Evolutionary conservation across 2,797 vertebrate genomes (phyloP).

Genomic region (Characodon lateralis): DNA sequence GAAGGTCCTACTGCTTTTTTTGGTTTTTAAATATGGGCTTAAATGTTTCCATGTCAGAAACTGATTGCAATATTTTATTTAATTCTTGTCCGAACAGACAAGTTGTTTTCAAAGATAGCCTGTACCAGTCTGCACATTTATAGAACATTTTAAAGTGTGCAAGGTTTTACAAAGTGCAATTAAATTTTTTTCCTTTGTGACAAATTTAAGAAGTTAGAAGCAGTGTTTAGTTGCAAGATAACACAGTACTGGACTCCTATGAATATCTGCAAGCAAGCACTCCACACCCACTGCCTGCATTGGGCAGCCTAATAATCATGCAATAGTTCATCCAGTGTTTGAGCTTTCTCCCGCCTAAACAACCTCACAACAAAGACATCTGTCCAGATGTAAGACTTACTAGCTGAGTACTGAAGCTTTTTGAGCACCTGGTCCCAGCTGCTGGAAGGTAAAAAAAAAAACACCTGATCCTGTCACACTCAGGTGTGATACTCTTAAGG

Average conservation of each 20-base stretch:
- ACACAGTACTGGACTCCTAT: background rate
- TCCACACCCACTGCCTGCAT: too few species aligned
- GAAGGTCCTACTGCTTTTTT: conserved; percentile 10
- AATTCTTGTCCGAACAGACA: background rate
- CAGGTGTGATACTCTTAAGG: background rate
- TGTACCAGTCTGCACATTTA: background rate
- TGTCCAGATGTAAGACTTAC: background rate
- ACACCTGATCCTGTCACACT: background rate
- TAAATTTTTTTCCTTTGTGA: background rate
- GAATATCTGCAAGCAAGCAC: background rate
- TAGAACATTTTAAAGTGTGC: background rate
- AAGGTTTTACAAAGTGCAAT: background rate
- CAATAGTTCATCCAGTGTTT: background rate
- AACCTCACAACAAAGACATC: conserved; percentile 1
- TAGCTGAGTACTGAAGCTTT: background rate
- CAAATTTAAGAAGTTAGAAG: background rate
- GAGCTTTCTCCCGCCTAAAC: background rate
- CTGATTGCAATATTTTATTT: background rate
- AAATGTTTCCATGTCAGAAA: conserved; percentile 16
- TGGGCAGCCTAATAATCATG: too few species aligned
- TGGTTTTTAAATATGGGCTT: background rate
- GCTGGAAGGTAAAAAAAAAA: background rate
- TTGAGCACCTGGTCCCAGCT: conserved; percentile 1
- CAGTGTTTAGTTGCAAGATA: background rate
- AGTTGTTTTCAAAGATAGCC: background rate